A percentile compares a stretch with the other conserved stretches of the same genome.
phyloP scores from a whole-genome alignment of 23 tunicate genomes.

The Trididemnum nubilum region DNA sequence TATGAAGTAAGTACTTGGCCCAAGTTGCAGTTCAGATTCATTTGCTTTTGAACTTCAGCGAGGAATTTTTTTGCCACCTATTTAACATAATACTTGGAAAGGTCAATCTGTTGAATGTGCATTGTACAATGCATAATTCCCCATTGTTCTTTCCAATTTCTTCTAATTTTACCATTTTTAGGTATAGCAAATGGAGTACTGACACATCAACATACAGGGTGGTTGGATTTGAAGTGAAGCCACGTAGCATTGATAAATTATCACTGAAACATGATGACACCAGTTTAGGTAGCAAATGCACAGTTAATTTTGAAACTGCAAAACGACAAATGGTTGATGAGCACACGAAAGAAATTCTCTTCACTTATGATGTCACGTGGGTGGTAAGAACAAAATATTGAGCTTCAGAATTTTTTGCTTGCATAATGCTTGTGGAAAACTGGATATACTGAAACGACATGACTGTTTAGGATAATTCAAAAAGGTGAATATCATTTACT shows the following conservation, averaged over 20 bases:
- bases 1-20: slow-evolving; percentile 44
- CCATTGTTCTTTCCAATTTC: too few species aligned
- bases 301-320: background rate
- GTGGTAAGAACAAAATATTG: slow-evolving; percentile 66
- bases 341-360: slow-evolving; percentile 56
- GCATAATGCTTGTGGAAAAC: too few species aligned
- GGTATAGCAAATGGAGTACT: slow-evolving; percentile 59
- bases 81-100: too few species aligned
- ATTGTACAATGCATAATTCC: too few species aligned
- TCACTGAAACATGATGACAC: background rate
- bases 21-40: too few species aligned
- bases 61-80: too few species aligned
- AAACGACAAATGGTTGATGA: slow-evolving; percentile 52
- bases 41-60: too few species aligned
- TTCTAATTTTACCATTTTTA: slow-evolving; percentile 1
- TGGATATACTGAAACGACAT: too few species aligned
- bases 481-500: too few species aligned
- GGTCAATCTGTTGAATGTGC: too few species aligned
- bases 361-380: slow-evolving; percentile 80
- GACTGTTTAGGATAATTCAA: too few species aligned
- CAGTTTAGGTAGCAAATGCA: background rate
- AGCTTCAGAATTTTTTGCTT: too few species aligned
- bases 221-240: slow-evolving; percentile 95
- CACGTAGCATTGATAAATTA: slow-evolving; percentile 44
- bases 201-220: slow-evolving; percentile 71